Percentiles rank a stretch among this genome's conserved stretches.
These are phyloP conservation scores for Mus spretus DNA, from an alignment of 2,797 vertebrate species.

Conservation along the genomic window DNA sequence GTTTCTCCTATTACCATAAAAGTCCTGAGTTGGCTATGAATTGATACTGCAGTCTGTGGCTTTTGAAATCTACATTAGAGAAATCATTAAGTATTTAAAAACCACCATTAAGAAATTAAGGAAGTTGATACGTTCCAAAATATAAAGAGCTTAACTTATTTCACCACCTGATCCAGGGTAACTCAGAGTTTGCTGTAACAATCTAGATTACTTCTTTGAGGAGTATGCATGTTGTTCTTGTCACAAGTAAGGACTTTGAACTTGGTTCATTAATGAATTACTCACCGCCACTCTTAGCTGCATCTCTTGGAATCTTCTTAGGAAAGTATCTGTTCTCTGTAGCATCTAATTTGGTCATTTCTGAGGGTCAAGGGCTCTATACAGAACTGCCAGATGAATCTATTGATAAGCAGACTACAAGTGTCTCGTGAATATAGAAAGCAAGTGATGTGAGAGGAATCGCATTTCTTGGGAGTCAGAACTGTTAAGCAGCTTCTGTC, in stretches of 20 bases:
- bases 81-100: constrained; percentile 68
- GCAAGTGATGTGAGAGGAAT: background rate
- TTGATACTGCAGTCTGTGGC: constrained; percentile 10
- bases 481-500: background rate
- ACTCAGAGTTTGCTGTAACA: background rate
- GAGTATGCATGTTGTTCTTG: background rate
- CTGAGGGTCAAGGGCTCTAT: background rate
- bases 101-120: constrained; percentile 62
- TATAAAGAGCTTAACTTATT: constrained; percentile 39
- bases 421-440: constrained; percentile 45
- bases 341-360: background rate
- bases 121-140: constrained; percentile 60
- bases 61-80: constrained; percentile 59
- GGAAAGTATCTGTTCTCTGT: background rate
- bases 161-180: background rate
- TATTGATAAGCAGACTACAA: constrained; percentile 28
- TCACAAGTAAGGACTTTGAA: background rate
- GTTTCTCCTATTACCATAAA: constrained; percentile 20
- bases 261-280: constrained; percentile 16
- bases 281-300: background rate
- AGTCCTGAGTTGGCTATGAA: constrained; percentile 18
- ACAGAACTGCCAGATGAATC: background rate
- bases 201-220: constrained; percentile 52
- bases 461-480: background rate
- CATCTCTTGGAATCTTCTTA: background rate